Percentiles rank a stretch among this genome's conserved stretches.
Conservation (phyloP, 2,113 vertebrate species). For the Vulpes lagopus region DNA sequence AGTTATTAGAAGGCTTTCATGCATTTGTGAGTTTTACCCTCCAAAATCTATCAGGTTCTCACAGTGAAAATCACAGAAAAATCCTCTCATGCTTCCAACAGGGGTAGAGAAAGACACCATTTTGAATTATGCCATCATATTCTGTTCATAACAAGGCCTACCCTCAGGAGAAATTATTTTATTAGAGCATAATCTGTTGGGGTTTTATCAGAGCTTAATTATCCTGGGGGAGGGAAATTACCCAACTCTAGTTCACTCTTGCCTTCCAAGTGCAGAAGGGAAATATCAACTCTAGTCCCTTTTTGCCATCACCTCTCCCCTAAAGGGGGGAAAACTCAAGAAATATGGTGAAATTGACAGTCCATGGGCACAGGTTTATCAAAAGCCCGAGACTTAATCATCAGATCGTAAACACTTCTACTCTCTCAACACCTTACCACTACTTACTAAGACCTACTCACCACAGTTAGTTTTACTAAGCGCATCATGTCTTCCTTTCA, state of each 20-base stretch:
- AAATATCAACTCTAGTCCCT: neutral
- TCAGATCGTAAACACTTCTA: neutral
- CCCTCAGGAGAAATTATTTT: neutral
- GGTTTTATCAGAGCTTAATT: neutral
- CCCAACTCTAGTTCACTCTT: neutral
- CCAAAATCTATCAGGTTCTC: neutral
- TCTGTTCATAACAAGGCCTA: neutral
- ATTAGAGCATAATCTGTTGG: neutral
- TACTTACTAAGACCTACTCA: neutral
- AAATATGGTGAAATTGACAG: neutral
- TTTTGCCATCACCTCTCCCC: neutral
- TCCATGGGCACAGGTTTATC: neutral
- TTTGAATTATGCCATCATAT: constrained; percentile 10
- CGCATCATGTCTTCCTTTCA: neutral
- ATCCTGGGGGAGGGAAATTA: neutral
- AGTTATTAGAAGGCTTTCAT: neutral
- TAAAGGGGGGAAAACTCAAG: neutral
- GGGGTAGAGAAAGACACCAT: neutral
- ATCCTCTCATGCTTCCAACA: neutral
- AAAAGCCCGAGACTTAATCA: neutral
- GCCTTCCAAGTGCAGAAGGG: neutral
- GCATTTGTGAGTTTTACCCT: neutral
- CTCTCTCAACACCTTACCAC: neutral
- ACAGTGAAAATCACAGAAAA: neutral
- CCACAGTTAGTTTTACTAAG: neutral